Evolutionary conservation across 2,113 vertebrate species (phyloP).

Genomic region (Suricata suricatta): DNA sequence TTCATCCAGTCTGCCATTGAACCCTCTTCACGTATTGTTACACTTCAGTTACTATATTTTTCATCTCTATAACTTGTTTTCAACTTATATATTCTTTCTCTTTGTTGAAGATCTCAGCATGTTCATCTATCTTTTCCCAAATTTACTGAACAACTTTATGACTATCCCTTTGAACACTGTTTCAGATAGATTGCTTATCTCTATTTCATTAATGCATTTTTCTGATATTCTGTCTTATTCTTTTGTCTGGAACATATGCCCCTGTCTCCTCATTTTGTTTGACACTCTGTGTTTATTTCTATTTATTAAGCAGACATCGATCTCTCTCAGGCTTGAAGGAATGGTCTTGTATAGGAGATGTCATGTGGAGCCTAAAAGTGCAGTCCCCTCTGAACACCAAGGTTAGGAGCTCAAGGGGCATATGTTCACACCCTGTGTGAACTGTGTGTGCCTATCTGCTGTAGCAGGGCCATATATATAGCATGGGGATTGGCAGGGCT

Average conservation of each 20-base stretch:
- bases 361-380: not conserved
- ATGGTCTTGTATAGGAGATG: not conserved
- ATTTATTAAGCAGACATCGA: not conserved
- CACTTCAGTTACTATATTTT: not conserved
- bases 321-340: not conserved
- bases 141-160: not conserved
- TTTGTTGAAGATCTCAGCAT: not conserved
- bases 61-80: not conserved
- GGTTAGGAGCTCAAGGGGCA: not conserved
- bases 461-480: not conserved
- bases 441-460: not conserved
- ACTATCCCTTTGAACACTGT: not conserved
- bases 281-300: not conserved
- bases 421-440: not conserved
- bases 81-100: not conserved
- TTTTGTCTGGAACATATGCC: not conserved
- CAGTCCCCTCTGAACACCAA: not conserved
- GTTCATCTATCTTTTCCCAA: not conserved
- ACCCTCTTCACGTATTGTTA: not conserved
- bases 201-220: not conserved
- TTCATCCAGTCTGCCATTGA: not conserved
- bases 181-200: not conserved
- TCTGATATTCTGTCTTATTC: not conserved
- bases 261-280: not conserved
- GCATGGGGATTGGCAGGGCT: not conserved